Evolutionary conservation across 2,888 invertebrate species (phyloP), one percentile per base, ranked within the genome.

Genomic region (Rhamnusium bicolor): DNA sequence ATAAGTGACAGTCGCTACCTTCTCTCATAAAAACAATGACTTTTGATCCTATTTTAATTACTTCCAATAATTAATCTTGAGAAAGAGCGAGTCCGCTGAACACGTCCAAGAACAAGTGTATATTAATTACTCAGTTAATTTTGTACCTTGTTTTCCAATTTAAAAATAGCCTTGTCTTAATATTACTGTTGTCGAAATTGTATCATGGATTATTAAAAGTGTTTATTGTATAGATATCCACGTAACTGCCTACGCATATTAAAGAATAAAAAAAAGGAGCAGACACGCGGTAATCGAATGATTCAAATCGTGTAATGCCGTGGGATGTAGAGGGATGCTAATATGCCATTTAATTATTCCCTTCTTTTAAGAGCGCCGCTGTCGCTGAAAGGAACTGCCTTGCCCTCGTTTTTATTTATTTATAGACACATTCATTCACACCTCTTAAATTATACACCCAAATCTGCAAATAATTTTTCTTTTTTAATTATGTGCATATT

Each of bases 351-450:
- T 80, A 77, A 78, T 80, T 76, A 80, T 80, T 80, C 77, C 60
- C 65, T 71, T 71, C 76, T 78, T 79, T 77, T 74, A 75, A 72
- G 61, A 65, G 63, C 69, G 66, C 80, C 80, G 80, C 72, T 72
- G 66, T 74, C 71, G 76, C 79, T 74, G 62, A 69, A 62, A 74
- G 75, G 73, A 24, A 70, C 69, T 58, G 70, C 60, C 73, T 69
- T 71, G 69, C 75, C 80, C 75, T 74, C 67, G 51, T 80, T 80
- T 80, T 80, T 78, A 78, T 78, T 76, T 77, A 76, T 74, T 72
- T 74, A 71, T 77, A 72, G 69, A 65, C 63, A 70, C 71, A 21
- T 69, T 65, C 63, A 71, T 73, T 76, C 75, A 72, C 77, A 74
- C 77, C 80, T 77, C 69, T 76, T 68, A 69, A 71, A 70, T 76